Base-by-base conservation (phyloP, 2,797 vertebrate genomes). In the Caiman crocodilus region DNA sequence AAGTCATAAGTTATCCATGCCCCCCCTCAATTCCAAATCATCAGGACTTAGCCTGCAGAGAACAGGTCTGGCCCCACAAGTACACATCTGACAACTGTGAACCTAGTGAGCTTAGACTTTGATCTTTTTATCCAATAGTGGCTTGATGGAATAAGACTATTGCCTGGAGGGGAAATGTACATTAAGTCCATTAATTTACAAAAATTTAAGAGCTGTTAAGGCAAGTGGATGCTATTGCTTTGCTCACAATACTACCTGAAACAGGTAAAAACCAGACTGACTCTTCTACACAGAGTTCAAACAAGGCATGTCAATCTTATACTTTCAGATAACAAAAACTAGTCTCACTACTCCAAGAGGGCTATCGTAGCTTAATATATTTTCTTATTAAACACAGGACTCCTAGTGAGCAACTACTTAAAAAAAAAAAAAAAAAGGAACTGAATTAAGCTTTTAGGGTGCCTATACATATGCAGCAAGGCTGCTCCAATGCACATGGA, bases 61-160 rank as follows among this genome's bases (percentile, higher is more conserved):
- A 85, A 23, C 77, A 87, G 75, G 81, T 93, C 17, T 88, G 75
- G 85, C 77, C 77, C 16, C 14, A 91, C 17, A 93, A 75, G 20
- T 1, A 13, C 1, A 0, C 13, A 56, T 81, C 64, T 85, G 82
- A 59, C 12, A 25, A 81, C 60, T 87, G 7, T 5, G 14, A 93
- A 73, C 30, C 30, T 64, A 79, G 20, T 57, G n/a, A 61, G 32
- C 80, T 30, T 61, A 21, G 21, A 87, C 16, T 76, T 28, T 0
- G 2, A 5, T 58, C 75, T 67, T 92, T 56, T 61, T 26, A 73
- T 50, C 26, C 50, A 25, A 73, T 2, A 42, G 42, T 3, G 91
- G 14, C 23, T 71, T 85, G 15, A n/a, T 42, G 69, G 25, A 71
- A 42, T 67, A 88, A 32, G 35, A 35, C 5, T 35, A 35, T 35